phyloP scores from a whole-genome alignment of 2,888 invertebrate species.

The Cristatella mucedo region DNA sequence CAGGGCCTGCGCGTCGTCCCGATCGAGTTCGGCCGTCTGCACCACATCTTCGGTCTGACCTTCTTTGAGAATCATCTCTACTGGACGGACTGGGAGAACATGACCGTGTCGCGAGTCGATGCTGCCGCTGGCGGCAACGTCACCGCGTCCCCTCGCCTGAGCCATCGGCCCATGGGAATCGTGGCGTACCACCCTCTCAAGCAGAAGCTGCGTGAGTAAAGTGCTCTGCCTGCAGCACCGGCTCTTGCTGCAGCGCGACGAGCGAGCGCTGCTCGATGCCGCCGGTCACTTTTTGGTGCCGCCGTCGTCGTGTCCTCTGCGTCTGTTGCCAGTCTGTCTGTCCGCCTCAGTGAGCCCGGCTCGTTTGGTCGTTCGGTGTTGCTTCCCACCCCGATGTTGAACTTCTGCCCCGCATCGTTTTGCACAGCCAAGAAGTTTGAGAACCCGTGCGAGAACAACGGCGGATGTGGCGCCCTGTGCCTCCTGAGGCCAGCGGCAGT shows the following conservation, averaged over 20 bases:
- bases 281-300: too few species aligned
- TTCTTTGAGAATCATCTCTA: conserved; percentile 72
- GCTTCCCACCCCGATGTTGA: conserved; percentile 11
- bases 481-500: conserved; percentile 50
- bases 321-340: too few species aligned
- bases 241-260: too few species aligned
- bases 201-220: too few species aligned
- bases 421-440: conserved; percentile 16
- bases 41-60: conserved; percentile 60
- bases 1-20: conserved; percentile 55
- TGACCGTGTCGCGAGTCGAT: conserved; percentile 72
- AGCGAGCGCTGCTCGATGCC: too few species aligned
- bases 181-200: conserved; percentile 63
- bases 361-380: conserved; percentile 20
- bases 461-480: conserved; percentile 63
- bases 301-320: too few species aligned
- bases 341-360: too few species aligned
- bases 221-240: too few species aligned
- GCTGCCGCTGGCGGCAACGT: conserved; percentile 60
- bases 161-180: conserved; percentile 75
- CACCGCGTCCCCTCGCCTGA: conserved; percentile 18
- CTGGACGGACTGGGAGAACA: conserved; percentile 98
- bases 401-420: conserved; percentile 13
- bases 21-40: conserved; percentile 52
- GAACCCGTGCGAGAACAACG: conserved; percentile 50